Evolutionary conservation across 1,140 invertebrate species (phyloP).

Genomic region (Leptopilina clavipes): DNA sequence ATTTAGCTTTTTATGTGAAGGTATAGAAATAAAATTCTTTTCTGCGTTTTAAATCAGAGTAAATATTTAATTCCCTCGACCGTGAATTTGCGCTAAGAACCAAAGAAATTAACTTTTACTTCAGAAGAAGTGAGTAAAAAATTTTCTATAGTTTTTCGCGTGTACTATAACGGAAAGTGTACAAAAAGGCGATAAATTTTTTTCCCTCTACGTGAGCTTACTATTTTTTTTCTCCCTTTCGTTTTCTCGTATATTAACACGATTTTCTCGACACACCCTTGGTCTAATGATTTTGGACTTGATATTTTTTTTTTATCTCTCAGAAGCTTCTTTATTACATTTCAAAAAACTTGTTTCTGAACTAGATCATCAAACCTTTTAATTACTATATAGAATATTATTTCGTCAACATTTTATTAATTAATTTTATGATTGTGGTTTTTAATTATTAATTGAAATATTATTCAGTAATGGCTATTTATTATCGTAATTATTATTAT

Average conservation of each 20-base stretch:
- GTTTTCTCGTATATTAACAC: neutral
- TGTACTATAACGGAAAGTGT: neutral
- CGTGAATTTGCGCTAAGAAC: neutral
- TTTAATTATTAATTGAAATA: no score
- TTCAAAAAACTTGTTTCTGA: neutral
- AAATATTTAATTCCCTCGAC: neutral
- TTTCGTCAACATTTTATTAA: neutral
- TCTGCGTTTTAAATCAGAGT: neutral
- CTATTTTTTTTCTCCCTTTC: neutral
- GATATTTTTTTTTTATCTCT: neutral
- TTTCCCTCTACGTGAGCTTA: neutral
- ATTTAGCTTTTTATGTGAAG: no score
- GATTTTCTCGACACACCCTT: neutral
- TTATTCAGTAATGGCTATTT: no score
- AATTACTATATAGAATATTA: neutral
- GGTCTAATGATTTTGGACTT: neutral
- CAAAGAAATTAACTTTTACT: neutral
- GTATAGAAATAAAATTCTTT: neutral
- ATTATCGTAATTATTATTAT: no score
- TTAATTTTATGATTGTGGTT: no score
- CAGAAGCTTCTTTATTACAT: neutral
- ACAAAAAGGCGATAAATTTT: slow-evolving; percentile 11
- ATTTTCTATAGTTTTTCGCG: neutral
- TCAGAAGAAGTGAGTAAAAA: neutral
- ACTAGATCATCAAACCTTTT: neutral